Percentiles rank a stretch among this genome's conserved stretches.
These are phyloP conservation scores for Nesospiza acunhae DNA, from an alignment of 2,113 vertebrate genomes.

Conservation along the genomic window DNA sequence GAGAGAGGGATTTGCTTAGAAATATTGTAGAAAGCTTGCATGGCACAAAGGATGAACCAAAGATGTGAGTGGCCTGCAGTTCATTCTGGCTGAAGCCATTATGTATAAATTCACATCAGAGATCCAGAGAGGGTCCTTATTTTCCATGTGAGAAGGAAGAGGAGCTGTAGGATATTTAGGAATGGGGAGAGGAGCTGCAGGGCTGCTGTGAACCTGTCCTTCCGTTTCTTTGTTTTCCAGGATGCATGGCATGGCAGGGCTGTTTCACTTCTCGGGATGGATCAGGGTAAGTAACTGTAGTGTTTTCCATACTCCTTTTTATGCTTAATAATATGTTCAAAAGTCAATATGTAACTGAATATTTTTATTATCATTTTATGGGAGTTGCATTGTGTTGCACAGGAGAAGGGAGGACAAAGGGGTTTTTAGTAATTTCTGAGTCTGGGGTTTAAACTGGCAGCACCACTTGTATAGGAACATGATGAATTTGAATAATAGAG, in stretches of 20 bases:
- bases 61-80: background rate
- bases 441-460: background rate
- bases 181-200: background rate
- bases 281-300: slow-evolving; percentile 80
- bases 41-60: background rate
- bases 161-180: background rate
- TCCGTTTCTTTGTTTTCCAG: slow-evolving; percentile 58
- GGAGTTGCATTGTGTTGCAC: background rate
- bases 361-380: background rate
- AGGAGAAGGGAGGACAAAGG: background rate
- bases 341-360: background rate
- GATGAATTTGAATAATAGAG: background rate
- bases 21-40: background rate
- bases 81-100: background rate
- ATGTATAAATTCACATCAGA: background rate
- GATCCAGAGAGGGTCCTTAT: background rate
- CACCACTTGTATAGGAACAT: background rate
- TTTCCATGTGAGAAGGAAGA: background rate
- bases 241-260: slow-evolving; percentile 87
- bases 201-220: background rate
- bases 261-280: slow-evolving; percentile 86
- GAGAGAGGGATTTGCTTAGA: background rate
- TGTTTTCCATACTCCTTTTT: background rate
- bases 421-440: background rate
- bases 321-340: background rate